A percentile compares a stretch with the other conserved stretches of the same genome.
These are phyloP conservation scores for Diorhabda carinulata DNA, from an alignment of 1,140 invertebrate species.

Conservation along the genomic window DNA sequence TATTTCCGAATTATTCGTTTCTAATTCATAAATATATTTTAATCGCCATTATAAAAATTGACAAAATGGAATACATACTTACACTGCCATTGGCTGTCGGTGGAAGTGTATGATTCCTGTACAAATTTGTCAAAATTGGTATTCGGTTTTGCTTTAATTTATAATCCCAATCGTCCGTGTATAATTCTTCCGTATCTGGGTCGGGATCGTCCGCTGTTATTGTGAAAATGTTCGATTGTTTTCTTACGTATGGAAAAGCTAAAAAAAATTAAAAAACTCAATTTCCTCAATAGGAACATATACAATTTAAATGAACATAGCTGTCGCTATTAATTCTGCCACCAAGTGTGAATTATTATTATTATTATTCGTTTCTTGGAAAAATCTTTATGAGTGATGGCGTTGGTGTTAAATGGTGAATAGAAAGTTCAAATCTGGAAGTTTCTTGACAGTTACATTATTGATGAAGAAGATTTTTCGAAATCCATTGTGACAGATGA, in stretches of 20 bases:
- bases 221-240: neutral
- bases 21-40: conserved; percentile 1
- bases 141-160: conserved; percentile 36
- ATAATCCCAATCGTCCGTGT: conserved; percentile 44
- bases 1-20: neutral
- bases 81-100: conserved; percentile 40
- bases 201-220: conserved; percentile 3
- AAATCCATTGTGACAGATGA: too few relatives aligned
- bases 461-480: too few relatives aligned
- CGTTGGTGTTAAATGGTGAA: too few relatives aligned
- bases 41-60: neutral
- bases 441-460: too few relatives aligned
- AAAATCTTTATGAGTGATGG: too few relatives aligned
- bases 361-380: too few relatives aligned
- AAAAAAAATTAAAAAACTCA: neutral
- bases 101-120: conserved; percentile 43
- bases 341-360: too few relatives aligned
- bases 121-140: conserved; percentile 34
- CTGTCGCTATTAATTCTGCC: too few relatives aligned
- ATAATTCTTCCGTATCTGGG: conserved; percentile 24
- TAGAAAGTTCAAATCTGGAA: too few relatives aligned
- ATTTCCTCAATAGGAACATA: too few relatives aligned
- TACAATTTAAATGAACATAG: too few relatives aligned
- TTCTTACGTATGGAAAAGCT: neutral
- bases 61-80: conserved; percentile 38